Base-by-base conservation (phyloP, 2,797 vertebrate genomes). In the Argya squamiceps region DNA sequence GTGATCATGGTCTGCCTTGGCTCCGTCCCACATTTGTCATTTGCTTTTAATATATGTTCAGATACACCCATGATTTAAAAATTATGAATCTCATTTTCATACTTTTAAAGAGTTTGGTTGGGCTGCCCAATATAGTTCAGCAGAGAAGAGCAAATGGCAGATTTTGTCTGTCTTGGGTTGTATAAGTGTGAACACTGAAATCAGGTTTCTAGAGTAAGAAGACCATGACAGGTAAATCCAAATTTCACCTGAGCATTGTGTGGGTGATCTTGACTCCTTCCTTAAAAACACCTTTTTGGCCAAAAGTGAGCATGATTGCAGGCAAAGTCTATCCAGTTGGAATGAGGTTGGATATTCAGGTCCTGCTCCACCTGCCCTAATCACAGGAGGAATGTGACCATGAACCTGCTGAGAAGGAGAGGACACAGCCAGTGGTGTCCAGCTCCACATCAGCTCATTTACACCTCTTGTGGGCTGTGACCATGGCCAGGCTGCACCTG, bases 401-500 rank as follows among this genome's bases (percentile, higher is more conserved):
- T 0, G 23, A 34, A 22, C 6, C 41, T 64, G 63, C 49, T 3
- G 5, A 59, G 82, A 15, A 77, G 55, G 50, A 30, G 55, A 58
- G 74, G 69, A 15, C 18, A 19, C 36, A 19, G 53, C 50, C 70
- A 8, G 14, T 0, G 9, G 10, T 22, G 24, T 53, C 41, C 4
- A 2, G 30, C 53, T 14, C 34, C 43, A 27, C 36, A 9, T 3
- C 0, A 0, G 26, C 44, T 36, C 58, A 39, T 21, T 27, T 8
- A 30, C 64, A 9, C 11, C 63, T 37, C 1, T 0, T 1, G 2
- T 17, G 46, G 41, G 34, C 58, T 80, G 59, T 8, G 19, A 15
- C 47, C 5, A 0, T 1, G 18, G 49, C 0, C 0, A 37, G 27
- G 67, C 34, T 47, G 64, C 44, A 9, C 32, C 60, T 27, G 70